Evolutionary conservation across 2,113 vertebrate species (phyloP), one percentile per base, ranked within the genome.

Genomic region (Xenopus borealis): DNA sequence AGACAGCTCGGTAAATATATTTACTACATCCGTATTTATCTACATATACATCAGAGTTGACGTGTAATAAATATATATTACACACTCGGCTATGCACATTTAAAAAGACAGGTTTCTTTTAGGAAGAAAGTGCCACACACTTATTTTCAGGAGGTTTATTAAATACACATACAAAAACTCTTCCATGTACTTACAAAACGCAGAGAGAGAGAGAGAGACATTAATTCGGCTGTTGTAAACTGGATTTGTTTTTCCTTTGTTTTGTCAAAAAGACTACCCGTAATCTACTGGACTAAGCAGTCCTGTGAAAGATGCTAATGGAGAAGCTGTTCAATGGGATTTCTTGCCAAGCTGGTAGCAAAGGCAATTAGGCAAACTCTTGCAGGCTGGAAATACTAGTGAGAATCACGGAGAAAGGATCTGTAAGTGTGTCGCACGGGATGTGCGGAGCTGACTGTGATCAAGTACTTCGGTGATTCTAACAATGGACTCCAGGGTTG

Each of bases 281-380:
- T 96, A 97, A 95, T 96, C 93, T 96, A 95, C 87, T 89, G 92
- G 92, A 94, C 92, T 90, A 85, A 82, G 83, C 80, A 94, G 93
- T 89, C 93, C 92, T 91, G 87, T 86, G 85, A 87, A 89, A 88
- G 90, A 91, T 57, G 81, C 86, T 86, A 91, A 89, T 88, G 87
- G 90, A 85, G 90, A 69, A 69, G 77, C 81, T 90, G 87, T 86
- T 55, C 1, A 18, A 55, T 55, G 14, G 16, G 8, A 55, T 55
- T 16, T n/a, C 7, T n/a, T 55, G 17, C 47, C 14, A 50, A 50
- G 47, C 47, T 50, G 47, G 47, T 50, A 50, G 33, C 53, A 55
- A 55, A n/a, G 17, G 17, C 14, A 8, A 55, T 2, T 4, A n/a
- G 17, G 17, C 16, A 55, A 55, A 17, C 53, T 55, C 33, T 50